Base-by-base conservation (phyloP, 2,888 invertebrate species). In the Serrognathus titanus region DNA sequence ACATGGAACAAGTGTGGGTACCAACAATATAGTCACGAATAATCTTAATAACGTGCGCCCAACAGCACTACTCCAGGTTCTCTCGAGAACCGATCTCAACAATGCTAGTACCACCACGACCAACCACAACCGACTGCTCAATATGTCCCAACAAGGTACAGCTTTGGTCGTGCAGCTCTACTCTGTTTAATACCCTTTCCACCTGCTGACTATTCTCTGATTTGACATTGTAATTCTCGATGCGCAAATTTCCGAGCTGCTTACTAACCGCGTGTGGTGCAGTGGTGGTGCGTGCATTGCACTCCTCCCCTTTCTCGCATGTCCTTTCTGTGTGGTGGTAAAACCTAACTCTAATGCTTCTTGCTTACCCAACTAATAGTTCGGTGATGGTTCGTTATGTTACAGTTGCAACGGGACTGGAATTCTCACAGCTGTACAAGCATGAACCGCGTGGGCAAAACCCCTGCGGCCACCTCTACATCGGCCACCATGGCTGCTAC, bases 1-100 rank as follows among this genome's bases (percentile, higher is more conserved):
- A 63, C 82, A 82, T 71, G 81, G 82, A 76, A 80, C 82, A 77
- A 83, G 83, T 81, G 84, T 84, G 83, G 83, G 84, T 84, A 83
- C 82, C 80, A 77, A 76, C 75, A 78, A 79, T 76, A 76, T 77
- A 72, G 74, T 77, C 74, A 77, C 77, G 75, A 78, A 78, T 78
- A 78, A 77, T 70, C 77, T 78, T 75, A 77, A 78, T 76, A 78
- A 78, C 67, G 74, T 76, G 74, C 75, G 78, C 62, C 75, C 77
- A 69, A 76, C 77, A 69, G 76, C 76, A 71, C 71, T 77, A 71
- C 76, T 77, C 68, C 78, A 77, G 73, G 76, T 77, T 75, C 74
- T 76, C 68, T 72, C 76, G 69, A 72, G 77, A 75, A 76, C 76
- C 69, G 76, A 77, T 68, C 75, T 76, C 73, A 77, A 77, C 76